phyloP scores from a whole-genome alignment of 2,113 vertebrate species.

The Atherinomorus stipes region DNA sequence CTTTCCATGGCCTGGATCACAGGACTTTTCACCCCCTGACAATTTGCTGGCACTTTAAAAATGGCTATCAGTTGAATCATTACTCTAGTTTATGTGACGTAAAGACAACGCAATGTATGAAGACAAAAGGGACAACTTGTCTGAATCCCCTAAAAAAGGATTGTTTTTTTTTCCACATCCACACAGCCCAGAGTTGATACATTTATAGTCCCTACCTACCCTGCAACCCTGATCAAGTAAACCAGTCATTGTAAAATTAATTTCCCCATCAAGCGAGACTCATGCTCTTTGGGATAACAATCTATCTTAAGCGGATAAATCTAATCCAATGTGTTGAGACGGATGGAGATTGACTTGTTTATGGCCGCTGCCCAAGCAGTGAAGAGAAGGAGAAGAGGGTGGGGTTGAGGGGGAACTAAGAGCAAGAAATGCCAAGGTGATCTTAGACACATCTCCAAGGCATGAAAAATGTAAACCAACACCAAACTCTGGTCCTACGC shows the following conservation, averaged over 20 bases:
- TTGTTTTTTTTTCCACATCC: conserved; percentile 48
- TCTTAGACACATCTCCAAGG: conserved; percentile 58
- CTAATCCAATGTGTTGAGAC: conserved; percentile 78
- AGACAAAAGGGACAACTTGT: conserved; percentile 49
- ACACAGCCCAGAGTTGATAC: conserved; percentile 47
- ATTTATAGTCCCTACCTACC: conserved; percentile 56
- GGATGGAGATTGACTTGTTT: conserved; percentile 78
- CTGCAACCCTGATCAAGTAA: conserved; percentile 72
- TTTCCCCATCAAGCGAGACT: conserved; percentile 77
- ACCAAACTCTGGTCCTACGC: conserved; percentile 47
- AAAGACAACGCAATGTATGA: conserved; percentile 66
- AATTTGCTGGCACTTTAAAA: conserved; percentile 67
- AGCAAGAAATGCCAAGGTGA: conserved; percentile 69
- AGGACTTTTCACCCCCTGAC: conserved; percentile 61
- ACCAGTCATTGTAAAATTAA: conserved; percentile 84
- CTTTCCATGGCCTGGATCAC: conserved; percentile 47
- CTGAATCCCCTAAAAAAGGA: conserved; percentile 57
- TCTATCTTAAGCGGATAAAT: conserved; percentile 83
- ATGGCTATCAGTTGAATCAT: conserved; percentile 72
- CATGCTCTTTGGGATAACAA: conserved; percentile 74
- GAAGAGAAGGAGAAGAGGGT: conserved; percentile 34
- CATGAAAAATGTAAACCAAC: conserved; percentile 61
- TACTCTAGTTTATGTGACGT: conserved; percentile 56
- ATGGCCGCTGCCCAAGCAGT: conserved; percentile 73
- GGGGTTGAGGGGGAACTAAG: neutral